Conservation (phyloP, 2,888 invertebrate genomes). For the Gari tellinella region DNA sequence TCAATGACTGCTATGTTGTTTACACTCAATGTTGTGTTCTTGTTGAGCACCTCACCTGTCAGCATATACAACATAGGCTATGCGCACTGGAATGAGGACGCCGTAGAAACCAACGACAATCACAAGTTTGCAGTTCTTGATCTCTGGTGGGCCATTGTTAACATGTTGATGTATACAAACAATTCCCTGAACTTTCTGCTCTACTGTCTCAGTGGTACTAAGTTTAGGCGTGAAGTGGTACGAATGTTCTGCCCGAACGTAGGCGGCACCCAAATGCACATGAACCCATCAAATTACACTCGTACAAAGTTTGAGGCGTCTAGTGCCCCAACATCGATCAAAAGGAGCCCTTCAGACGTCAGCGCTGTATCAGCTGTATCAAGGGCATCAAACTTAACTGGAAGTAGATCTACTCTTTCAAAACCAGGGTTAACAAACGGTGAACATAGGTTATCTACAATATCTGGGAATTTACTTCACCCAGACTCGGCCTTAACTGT, state of each 20-base stretch:
- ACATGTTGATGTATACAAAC: constrained; percentile 75
- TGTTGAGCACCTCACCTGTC: constrained; percentile 70
- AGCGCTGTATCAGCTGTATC: no score
- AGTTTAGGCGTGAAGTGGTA: constrained; percentile 70
- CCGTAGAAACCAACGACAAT: constrained; percentile 3
- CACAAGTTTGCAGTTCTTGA: constrained; percentile 31
- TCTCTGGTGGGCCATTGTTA: constrained; percentile 68
- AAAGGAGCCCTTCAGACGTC: no score
- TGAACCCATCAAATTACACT: no score
- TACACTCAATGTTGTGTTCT: constrained; percentile 70
- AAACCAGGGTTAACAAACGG: no score
- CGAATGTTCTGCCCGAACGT: constrained; percentile 23
- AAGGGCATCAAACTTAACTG: no score
- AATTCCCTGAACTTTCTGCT: constrained; percentile 74
- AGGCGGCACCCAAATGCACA: no score
- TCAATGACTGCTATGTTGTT: constrained; percentile 74
- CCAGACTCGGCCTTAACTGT: no score
- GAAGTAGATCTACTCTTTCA: no score
- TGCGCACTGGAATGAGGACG: constrained; percentile 48
- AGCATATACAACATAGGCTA: constrained; percentile 66
- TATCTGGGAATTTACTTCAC: no score
- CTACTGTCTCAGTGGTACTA: constrained; percentile 75
- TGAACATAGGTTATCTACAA: no score
- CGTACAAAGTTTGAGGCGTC: no score
- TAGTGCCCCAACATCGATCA: no score